phyloP scores from a whole-genome alignment of 2,113 vertebrate species.

The Theropithecus gelada region DNA sequence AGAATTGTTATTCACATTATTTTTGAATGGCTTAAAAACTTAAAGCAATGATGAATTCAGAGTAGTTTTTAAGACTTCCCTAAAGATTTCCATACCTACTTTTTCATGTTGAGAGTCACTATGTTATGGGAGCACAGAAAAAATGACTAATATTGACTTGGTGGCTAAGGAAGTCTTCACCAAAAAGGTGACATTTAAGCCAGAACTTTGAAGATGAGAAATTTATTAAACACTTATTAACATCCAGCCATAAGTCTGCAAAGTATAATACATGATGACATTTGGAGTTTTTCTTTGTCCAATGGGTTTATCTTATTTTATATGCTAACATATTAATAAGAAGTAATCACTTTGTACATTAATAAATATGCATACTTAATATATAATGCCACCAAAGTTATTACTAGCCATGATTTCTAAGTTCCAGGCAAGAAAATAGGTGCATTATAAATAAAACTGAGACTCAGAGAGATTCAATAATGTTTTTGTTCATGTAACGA shows the following conservation, averaged over 20 bases:
- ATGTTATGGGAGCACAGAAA: neutral
- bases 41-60: slow-evolving; percentile 1
- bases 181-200: neutral
- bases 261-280: neutral
- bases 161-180: neutral
- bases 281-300: neutral
- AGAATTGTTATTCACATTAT: neutral
- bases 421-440: neutral
- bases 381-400: neutral
- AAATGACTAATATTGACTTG: neutral
- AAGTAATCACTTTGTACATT: neutral
- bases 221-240: neutral
- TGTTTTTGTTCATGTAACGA: neutral
- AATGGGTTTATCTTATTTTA: neutral
- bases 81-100: neutral
- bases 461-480: neutral
- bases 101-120: neutral
- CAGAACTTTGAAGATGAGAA: neutral
- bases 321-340: neutral
- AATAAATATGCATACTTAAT: neutral
- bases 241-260: neutral
- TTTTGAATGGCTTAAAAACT: slow-evolving; percentile 38
- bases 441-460: slow-evolving; percentile 29
- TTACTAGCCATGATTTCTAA: neutral
- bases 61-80: neutral